A percentile compares a stretch with the other conserved stretches of the same genome.
These are phyloP conservation scores for Scleropages formosus DNA, from an alignment of 2,797 vertebrate genomes.

Conservation along the genomic window DNA sequence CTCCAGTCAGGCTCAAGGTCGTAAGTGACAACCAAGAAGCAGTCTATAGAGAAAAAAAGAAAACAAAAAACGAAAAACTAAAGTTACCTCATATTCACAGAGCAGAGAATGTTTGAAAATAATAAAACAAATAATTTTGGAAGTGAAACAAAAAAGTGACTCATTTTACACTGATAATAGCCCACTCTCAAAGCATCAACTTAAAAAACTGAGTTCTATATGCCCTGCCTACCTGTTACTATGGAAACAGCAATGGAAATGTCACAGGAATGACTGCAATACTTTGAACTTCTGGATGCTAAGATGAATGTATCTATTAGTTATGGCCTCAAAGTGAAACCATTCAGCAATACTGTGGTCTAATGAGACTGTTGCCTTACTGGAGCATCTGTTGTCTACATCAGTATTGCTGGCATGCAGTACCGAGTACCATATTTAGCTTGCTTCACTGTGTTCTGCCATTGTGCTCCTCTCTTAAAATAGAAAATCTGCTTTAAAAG, in stretches of 20 bases:
- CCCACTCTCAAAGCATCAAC: slow-evolving; percentile 21
- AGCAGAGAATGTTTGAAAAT: neutral
- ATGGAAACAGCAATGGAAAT: slow-evolving; percentile 28
- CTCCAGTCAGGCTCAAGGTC: neutral
- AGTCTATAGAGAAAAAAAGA: slow-evolving; percentile 10
- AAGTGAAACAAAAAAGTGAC: slow-evolving; percentile 22
- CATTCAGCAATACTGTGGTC: slow-evolving; percentile 1
- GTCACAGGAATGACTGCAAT: slow-evolving; percentile 16
- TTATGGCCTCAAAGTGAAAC: slow-evolving; percentile 22
- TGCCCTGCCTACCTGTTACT: slow-evolving; percentile 23
- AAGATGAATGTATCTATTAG: slow-evolving; percentile 21
- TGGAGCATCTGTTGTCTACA: slow-evolving; percentile 2
- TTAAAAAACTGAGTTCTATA: slow-evolving; percentile 22
- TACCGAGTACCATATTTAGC: neutral
- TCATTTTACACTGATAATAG: slow-evolving; percentile 21
- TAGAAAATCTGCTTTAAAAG: neutral
- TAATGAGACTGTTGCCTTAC: neutral
- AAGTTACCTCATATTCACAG: neutral
- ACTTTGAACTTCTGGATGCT: slow-evolving; percentile 20
- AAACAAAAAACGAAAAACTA: neutral
- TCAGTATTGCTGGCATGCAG: neutral
- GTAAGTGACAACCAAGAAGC: slow-evolving; percentile 1
- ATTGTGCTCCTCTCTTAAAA: neutral
- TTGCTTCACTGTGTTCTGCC: neutral
- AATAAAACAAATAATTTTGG: neutral